Conservation (phyloP, 2,888 invertebrate species). For the Lasioglossum lativentre region DNA sequence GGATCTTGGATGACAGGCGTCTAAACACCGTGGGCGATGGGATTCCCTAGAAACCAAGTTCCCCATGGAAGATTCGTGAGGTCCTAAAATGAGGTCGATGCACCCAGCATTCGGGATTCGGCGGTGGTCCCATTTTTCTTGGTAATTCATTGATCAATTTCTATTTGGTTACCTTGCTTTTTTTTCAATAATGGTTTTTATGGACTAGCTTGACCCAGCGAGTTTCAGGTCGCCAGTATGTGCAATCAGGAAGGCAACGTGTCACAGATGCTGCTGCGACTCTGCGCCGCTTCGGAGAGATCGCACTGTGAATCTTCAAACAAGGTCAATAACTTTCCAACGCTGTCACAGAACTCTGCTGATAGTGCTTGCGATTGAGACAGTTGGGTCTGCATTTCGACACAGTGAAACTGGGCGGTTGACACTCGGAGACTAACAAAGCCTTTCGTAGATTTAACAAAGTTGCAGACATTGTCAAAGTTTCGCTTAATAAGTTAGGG, state of each 20-base stretch:
- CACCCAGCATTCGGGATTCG: neutral
- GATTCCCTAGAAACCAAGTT: no score
- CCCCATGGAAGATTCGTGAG: conserved; percentile 8
- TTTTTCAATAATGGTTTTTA: neutral
- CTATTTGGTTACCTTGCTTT: no score
- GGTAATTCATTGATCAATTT: neutral
- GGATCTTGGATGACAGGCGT: neutral
- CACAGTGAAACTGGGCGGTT: neutral
- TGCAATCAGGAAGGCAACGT: neutral
- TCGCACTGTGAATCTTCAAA: neutral
- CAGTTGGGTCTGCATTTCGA: neutral
- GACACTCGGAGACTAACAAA: no score
- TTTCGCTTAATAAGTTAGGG: no score
- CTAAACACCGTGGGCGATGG: no score
- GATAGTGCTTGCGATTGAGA: neutral
- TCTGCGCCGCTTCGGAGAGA: neutral
- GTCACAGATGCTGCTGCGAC: neutral
- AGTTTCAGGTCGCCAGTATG: neutral
- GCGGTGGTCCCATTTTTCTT: neutral
- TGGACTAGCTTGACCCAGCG: neutral
- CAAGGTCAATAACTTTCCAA: neutral
- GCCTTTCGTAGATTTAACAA: no score
- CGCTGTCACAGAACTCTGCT: neutral
- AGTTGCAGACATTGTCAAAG: no score
- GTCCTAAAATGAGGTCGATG: conserved; percentile 40